Conservation (phyloP, 2,113 vertebrate species). For the Eubucco bourcierii region DNA sequence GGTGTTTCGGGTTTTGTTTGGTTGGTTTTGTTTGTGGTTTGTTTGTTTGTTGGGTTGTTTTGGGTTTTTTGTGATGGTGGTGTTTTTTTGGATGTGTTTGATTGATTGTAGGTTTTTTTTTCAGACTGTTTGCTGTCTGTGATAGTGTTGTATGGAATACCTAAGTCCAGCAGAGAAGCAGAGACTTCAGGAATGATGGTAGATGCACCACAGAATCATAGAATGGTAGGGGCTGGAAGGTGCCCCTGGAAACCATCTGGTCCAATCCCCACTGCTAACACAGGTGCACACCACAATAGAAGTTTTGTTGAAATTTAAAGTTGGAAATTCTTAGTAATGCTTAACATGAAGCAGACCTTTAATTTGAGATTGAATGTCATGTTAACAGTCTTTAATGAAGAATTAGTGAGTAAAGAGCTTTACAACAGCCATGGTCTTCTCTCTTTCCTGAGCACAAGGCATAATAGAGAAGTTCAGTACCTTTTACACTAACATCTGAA, state of each 20-base stretch:
- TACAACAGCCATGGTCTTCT: background rate
- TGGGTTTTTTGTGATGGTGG: background rate
- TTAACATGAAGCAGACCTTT: background rate
- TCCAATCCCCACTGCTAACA: no score
- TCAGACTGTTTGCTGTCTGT: background rate
- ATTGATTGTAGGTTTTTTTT: background rate
- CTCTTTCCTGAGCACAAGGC: background rate
- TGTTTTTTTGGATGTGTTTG: no score
- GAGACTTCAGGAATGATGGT: background rate
- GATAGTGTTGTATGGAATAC: background rate
- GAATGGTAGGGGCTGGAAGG: no score
- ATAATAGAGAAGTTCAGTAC: background rate
- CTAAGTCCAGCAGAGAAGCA: background rate
- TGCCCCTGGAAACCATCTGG: no score
- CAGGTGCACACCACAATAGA: background rate
- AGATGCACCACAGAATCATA: background rate
- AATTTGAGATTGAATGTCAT: background rate
- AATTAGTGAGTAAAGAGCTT: background rate
- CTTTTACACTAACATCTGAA: background rate
- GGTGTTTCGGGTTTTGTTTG: background rate
- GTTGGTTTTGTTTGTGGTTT: background rate
- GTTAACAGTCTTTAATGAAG: background rate
- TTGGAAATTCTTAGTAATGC: background rate
- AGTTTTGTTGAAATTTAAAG: background rate
- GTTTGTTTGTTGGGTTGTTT: background rate